Evolutionary conservation across 2,888 invertebrate species (phyloP), one percentile per base, ranked within the genome.

Genomic region (Drosophila borealis): DNA sequence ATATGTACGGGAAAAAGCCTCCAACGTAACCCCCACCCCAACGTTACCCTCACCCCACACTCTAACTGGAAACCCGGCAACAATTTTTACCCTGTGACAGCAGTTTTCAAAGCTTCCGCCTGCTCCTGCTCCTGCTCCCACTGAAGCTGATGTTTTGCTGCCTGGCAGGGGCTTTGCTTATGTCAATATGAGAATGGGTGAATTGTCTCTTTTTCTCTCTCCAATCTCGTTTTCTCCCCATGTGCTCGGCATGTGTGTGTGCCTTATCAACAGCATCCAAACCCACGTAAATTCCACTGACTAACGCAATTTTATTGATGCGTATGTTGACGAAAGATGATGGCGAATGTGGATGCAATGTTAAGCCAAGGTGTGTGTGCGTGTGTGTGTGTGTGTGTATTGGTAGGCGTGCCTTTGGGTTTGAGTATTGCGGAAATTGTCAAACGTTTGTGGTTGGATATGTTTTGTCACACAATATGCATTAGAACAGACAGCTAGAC

Each of bases 261-360:
- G 69, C 74, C 80, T 85, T 82, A 85, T 86, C 83, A 74, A 56
- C 71, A 69, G 50, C 50, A 70, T 56, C 70, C 74, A 80, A 78
- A 69, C 78, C 64, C 78, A 78, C 76, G 76, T 69, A 68, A 68
- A 62, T 68, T 76, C 61, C 73, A 54, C 54, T 45, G 63, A 70
- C 61, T 55, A 54, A 59, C 69, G 61, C 62, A 57, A 78, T 79
- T 77, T 70, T 66, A 84, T 77, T 78, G 71, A 67, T 72, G 74
- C 64, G 64, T 56, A 65, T 62, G 64, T 72, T 77, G 66, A 78
- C 65, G 72, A 75, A 70, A 74, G 63, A 78, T 77, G 78, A 77
- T 56, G 44, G 68, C 60, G 57, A 71, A 71, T 74, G 60, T 50
- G 25, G 46, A 51, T 65, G 66, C 49, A 54, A 54, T 64, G 45